These are phyloP conservation scores for Hippocampus mohnikei DNA, from an alignment of 2,113 vertebrate genomes.

Conservation along the genomic window DNA sequence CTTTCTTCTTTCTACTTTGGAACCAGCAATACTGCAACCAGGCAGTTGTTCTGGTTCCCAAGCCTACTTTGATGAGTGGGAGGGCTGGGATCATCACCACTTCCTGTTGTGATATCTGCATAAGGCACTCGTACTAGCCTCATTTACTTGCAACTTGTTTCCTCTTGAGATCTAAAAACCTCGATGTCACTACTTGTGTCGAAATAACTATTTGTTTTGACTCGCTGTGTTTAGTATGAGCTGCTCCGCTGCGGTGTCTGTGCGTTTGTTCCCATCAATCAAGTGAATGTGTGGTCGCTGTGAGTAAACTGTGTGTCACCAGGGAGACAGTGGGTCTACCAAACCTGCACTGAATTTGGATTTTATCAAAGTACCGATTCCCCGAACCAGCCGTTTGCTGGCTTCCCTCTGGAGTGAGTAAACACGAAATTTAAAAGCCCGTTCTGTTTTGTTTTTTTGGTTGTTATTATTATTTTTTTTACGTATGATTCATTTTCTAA, in stretches of 20 bases:
- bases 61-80: conserved; percentile 27
- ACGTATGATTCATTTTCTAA: not conserved
- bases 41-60: conserved; percentile 25
- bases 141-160: conserved; percentile 8
- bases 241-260: not conserved
- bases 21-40: not conserved
- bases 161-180: conserved; percentile 13
- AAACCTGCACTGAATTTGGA: conserved; percentile 76
- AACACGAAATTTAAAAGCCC: not conserved
- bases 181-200: not conserved
- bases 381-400: conserved; percentile 63
- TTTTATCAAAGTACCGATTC: conserved; percentile 74
- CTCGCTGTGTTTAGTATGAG: not conserved
- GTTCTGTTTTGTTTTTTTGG: not conserved
- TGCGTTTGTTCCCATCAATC: not conserved
- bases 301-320: conserved; percentile 21
- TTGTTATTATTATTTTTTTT: too few relatives aligned
- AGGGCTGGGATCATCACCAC: conserved; percentile 20
- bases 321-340: conserved; percentile 67
- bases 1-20: not conserved
- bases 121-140: not conserved
- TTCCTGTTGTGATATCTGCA: conserved; percentile 22
- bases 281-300: not conserved
- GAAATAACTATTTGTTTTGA: not conserved
- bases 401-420: conserved; percentile 69